These are phyloP conservation scores for Cremastinae sp. DNA, from an alignment of 2,888 invertebrate species.

Conservation along the genomic window DNA sequence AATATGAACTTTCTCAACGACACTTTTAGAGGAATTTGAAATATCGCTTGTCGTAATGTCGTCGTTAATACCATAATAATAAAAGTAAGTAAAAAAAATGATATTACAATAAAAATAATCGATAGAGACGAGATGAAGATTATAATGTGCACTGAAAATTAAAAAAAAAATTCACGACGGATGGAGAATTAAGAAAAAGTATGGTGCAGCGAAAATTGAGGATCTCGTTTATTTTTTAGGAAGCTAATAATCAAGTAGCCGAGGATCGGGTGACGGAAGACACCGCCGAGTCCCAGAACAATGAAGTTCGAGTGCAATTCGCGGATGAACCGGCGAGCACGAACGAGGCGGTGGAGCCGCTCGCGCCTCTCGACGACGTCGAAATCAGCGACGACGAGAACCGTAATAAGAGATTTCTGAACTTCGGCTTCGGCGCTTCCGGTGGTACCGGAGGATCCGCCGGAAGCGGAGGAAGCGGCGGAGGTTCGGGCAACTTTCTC, in stretches of 20 bases:
- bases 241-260: slow-evolving; percentile 77
- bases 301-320: slow-evolving; percentile 85
- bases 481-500: slow-evolving; percentile 93
- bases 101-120: no score
- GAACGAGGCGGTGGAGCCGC: slow-evolving; percentile 85
- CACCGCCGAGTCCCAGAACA: slow-evolving; percentile 84
- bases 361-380: slow-evolving; percentile 86
- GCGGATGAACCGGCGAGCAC: slow-evolving; percentile 82
- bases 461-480: slow-evolving; percentile 80
- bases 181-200: no score
- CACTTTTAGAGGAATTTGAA: no score
- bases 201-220: no score
- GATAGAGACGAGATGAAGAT: no score
- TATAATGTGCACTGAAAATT: no score
- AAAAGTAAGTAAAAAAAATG: background rate
- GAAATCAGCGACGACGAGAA: slow-evolving; percentile 90
- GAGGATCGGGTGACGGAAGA: slow-evolving; percentile 77
- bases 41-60: background rate
- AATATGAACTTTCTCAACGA: no score
- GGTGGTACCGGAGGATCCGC: slow-evolving; percentile 77
- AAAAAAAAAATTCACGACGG: background rate
- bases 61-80: no score
- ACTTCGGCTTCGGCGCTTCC: slow-evolving; percentile 83
- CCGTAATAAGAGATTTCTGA: slow-evolving; percentile 90
- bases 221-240: slow-evolving; percentile 66